Percentiles rank a stretch among this genome's conserved stretches.
These are phyloP conservation scores for Coturnix japonica DNA, from an alignment of 2,113 vertebrate species.

Conservation along the genomic window DNA sequence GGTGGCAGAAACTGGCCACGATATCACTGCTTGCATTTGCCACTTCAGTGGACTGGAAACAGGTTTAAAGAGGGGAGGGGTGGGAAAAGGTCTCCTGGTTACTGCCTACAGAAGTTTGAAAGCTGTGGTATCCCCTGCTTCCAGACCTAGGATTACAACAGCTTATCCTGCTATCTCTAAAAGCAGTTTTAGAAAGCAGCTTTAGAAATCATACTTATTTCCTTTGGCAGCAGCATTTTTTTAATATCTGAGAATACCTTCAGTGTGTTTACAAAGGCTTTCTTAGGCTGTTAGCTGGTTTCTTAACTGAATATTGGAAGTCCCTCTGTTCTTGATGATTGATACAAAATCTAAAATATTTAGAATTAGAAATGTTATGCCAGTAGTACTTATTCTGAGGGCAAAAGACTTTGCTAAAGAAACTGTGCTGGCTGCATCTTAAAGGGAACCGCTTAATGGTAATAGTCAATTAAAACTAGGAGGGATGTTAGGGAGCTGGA, in stretches of 20 bases:
- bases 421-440: conserved; percentile 8
- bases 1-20: conserved; percentile 75
- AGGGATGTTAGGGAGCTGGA: conserved; percentile 15
- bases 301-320: conserved; percentile 52
- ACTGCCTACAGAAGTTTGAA: conserved; percentile 53
- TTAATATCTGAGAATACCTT: conserved; percentile 39
- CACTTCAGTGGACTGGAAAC: conserved; percentile 82
- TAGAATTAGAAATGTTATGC: background rate
- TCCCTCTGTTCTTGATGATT: conserved; percentile 9
- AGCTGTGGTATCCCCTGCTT: conserved; percentile 49
- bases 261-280: conserved; percentile 35
- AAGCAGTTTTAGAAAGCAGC: conserved; percentile 46
- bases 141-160: conserved; percentile 67
- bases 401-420: background rate
- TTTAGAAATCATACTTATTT: conserved; percentile 40
- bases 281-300: conserved; percentile 4
- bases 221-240: conserved; percentile 13
- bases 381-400: conserved; percentile 10
- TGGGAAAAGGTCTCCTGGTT: conserved; percentile 21
- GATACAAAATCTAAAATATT: conserved; percentile 36
- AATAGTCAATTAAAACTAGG: conserved; percentile 36
- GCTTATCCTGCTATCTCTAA: conserved; percentile 65
- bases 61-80: conserved; percentile 53
- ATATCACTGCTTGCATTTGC: conserved; percentile 72
- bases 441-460: conserved; percentile 7